Conservation (phyloP, 2,113 vertebrate species). For the Bothrops jararaca region DNA sequence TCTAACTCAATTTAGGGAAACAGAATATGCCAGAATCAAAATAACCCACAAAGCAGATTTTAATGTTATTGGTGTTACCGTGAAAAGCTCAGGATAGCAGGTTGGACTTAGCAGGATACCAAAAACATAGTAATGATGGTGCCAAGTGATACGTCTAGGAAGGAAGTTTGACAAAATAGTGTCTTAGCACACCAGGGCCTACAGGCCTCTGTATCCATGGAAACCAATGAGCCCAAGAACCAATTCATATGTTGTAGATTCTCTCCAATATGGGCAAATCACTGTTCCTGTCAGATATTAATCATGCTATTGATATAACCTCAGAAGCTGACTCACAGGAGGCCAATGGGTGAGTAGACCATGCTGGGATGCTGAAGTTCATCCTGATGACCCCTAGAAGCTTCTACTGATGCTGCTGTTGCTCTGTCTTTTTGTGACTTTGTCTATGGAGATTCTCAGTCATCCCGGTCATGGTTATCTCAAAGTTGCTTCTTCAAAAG, state of each 20-base stretch:
- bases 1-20: background rate
- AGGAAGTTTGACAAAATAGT: background rate
- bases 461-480: background rate
- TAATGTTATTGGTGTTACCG: background rate
- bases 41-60: background rate
- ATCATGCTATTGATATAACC: background rate
- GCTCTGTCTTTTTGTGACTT: background rate
- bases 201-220: background rate
- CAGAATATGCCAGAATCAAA: background rate
- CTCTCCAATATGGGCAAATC: background rate
- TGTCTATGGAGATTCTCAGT: background rate
- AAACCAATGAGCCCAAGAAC: background rate
- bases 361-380: background rate
- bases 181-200: background rate
- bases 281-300: background rate
- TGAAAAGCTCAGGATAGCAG: background rate
- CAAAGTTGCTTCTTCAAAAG: background rate
- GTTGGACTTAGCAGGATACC: background rate
- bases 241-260: background rate
- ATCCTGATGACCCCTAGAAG: background rate
- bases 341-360: background rate
- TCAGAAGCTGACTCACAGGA: background rate
- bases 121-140: background rate
- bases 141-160: background rate
- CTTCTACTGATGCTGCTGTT: background rate